These are phyloP conservation scores for Lycia hirtaria DNA, from an alignment of 2,888 invertebrate genomes.

Conservation along the genomic window DNA sequence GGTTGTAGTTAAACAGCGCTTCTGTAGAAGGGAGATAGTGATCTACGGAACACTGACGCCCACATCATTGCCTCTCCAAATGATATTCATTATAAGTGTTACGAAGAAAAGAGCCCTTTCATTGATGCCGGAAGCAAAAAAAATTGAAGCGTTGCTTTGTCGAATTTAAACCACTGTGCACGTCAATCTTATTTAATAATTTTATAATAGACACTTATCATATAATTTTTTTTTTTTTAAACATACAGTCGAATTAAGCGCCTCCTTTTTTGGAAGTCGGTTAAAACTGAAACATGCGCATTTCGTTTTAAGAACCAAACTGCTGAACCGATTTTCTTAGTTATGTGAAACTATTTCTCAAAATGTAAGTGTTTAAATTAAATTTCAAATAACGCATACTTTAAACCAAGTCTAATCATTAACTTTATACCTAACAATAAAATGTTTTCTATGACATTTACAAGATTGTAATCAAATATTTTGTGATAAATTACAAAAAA, in stretches of 20 bases:
- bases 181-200: not conserved
- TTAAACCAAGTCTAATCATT: no score
- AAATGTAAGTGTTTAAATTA: no score
- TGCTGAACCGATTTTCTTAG: no score
- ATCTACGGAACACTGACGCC: conserved; percentile 49
- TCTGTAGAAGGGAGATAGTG: conserved; percentile 47
- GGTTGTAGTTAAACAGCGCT: conserved; percentile 24
- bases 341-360: no score
- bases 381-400: no score
- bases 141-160: not conserved
- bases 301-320: no score
- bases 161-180: no score
- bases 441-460: not conserved
- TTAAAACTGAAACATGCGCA: no score
- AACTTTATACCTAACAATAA: no score
- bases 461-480: not conserved
- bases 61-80: conserved; percentile 36
- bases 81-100: conserved; percentile 20
- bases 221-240: no score
- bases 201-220: not conserved
- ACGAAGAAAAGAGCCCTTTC: conserved; percentile 17
- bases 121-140: conserved; percentile 13
- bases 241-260: no score
- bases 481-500: not conserved
- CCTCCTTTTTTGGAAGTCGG: no score